Base-by-base conservation (phyloP, 1,140 invertebrate genomes). In the Aphidius ervi region DNA sequence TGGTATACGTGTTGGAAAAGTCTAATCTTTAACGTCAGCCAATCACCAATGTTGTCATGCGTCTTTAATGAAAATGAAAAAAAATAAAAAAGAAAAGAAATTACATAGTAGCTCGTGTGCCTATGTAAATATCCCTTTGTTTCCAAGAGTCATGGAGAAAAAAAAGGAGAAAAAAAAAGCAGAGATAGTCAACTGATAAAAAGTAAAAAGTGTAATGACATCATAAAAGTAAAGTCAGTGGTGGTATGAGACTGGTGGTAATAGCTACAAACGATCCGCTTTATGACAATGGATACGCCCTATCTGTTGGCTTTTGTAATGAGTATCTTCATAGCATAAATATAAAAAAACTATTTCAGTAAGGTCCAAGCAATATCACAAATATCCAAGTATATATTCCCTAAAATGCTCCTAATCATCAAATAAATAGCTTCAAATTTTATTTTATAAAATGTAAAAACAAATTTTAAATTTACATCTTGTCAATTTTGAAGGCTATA, bases 211-310 rank as follows among this genome's bases (percentile, higher is more conserved):
- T 62, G 61, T 62, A 58, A 58, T 46, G 49, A 43, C 61, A 45
- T 57, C 61, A 62, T 62, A 62, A 59, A 59, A 59, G 39, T 37
- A 52, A 59, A 52, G 39, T 52, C n/a, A 31, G 40, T 10, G 16
- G 40, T 20, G 48, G 23, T 23, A 10, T 41, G 47, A 43, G 61
- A 56, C 48, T 50, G 56, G 50, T 23, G 48, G 61, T 62, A 58
- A 62, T 62, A 50, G 56, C 61, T 58, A 62, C 61, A 62, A 62
- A 62, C 61, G 61, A 57, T 45, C 61, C 55, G 56, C 49, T 62
- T 62, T 62, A 62, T 43, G 61, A 62, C 56, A 62, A 62, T 62
- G 61, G 56, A 58, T 58, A 62, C 61, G 56, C 49, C 56, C 53
- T 62, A 61, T 49, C 59, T 43, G 59, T 61, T 55, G 54, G 54